These are phyloP conservation scores for Epinephelus malabaricus DNA, from an alignment of 2,797 vertebrate species.

Conservation along the genomic window DNA sequence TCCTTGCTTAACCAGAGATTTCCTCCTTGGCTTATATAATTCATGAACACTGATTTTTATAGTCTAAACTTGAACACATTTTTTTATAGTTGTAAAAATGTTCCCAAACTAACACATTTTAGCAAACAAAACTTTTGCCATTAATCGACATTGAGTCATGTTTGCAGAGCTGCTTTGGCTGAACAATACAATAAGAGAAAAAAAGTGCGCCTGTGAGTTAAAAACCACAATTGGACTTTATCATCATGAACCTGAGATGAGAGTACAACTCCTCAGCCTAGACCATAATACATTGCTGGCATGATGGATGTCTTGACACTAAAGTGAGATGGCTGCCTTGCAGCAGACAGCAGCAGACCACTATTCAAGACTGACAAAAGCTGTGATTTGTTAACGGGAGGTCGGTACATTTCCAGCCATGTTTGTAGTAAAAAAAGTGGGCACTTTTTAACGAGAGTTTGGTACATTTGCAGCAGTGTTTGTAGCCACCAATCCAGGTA, in stretches of 20 bases:
- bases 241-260: background rate
- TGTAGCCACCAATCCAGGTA: too few species aligned
- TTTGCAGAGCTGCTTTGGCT: background rate
- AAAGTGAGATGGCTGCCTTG: too few species aligned
- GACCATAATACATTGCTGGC: too few species aligned
- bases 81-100: background rate
- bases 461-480: too few species aligned
- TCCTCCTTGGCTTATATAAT: background rate
- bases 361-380: too few species aligned
- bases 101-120: background rate
- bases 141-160: background rate
- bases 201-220: background rate
- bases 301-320: too few species aligned
- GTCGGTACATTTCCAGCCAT: too few species aligned
- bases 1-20: background rate
- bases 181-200: slow-evolving; percentile 3
- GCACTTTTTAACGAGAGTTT: too few species aligned
- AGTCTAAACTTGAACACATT: background rate
- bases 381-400: too few species aligned
- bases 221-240: background rate
- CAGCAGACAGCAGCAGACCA: too few species aligned
- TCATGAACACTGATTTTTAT: background rate
- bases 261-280: background rate
- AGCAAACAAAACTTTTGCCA: slow-evolving; percentile 4
- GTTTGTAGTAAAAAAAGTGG: too few species aligned